Evolutionary conservation across 1,140 invertebrate genomes (phyloP).

Genomic region (Sweltsa coloradensis): DNA sequence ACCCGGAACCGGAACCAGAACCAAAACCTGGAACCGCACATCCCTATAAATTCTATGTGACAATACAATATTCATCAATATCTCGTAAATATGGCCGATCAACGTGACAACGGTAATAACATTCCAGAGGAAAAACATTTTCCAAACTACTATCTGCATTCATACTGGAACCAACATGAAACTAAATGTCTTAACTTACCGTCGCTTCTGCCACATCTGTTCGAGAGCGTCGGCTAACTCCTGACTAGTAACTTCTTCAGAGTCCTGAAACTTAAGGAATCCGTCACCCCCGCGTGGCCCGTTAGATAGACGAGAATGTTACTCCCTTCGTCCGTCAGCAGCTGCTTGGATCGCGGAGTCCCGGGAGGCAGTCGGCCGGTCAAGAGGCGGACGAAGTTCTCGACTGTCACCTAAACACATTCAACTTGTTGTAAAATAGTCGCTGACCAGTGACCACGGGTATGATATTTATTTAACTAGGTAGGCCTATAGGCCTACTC

Average conservation of each 20-base stretch:
- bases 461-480: no score
- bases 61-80: no score
- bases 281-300: conserved; percentile 96
- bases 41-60: no score
- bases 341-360: conserved; percentile 87
- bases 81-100: no score
- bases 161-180: conserved; percentile 4
- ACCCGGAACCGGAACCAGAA: no score
- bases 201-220: conserved; percentile 98
- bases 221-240: conserved; percentile 97
- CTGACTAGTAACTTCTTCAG: conserved; percentile 97
- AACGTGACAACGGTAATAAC: no score
- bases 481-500: no score
- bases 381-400: conserved; percentile 93
- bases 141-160: no score
- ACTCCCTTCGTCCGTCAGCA: conserved; percentile 92
- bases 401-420: conserved; percentile 70
- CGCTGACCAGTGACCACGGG: no score
- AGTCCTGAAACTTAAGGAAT: conserved; percentile 98
- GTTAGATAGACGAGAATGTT: conserved; percentile 96
- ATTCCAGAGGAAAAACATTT: no score
- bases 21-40: no score
- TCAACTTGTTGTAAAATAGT: no score
- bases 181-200: conserved; percentile 37
- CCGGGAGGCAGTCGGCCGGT: conserved; percentile 82